Evolutionary conservation across 2,888 invertebrate genomes (phyloP), one percentile per base, ranked within the genome.

Genomic region (Chrysolina haemoptera): DNA sequence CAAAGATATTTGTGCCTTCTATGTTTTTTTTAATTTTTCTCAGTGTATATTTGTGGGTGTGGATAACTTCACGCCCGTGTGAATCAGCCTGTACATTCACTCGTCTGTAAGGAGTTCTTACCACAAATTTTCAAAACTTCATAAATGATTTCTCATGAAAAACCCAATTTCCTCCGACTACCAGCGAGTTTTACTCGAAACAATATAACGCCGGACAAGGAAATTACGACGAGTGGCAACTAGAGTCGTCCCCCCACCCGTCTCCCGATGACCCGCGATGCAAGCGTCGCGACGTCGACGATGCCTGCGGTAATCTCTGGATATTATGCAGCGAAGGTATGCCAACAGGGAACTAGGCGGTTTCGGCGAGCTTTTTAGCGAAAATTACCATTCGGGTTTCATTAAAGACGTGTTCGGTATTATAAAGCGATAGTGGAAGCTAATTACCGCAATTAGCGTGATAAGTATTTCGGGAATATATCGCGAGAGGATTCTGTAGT

Each of bases 341-440:
- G 59, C 59, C 8, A 8, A n/a, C 9, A 59, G 22, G 1, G 14
- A 59, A 59, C 59, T 35, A 35, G 14, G 27, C 59, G 59, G 59
- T 59, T n/a, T 35, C 22, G 59, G 10, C 22, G 18, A 59, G 59
- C 59, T 27, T 59, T 59, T 16, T 35, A 35, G 59, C 27, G 59
- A 59, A 35, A 22, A 59, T 59, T 59, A 59, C 8, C 35, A 27
- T 59, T 59, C n/a, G 59, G n/a, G 22, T 59, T 59, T 59, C 59
- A 59, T 59, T 59, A 59, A 59, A 59, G 59, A 59, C 59, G 59
- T 59, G 59, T 27, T 59, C 59, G 59, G 59, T 59, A 35, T 59
- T 27, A 14, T 59, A 27, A 27, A 27, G 59, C 35, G n/a, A 27
- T 59, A 35, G 22, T 27, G 35, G 27, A 59, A n/a, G 35, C 59